Percentiles rank a stretch among this genome's conserved stretches.
These are phyloP conservation scores for Bombycilla garrulus DNA, from an alignment of 2,113 vertebrate species.

Conservation along the genomic window DNA sequence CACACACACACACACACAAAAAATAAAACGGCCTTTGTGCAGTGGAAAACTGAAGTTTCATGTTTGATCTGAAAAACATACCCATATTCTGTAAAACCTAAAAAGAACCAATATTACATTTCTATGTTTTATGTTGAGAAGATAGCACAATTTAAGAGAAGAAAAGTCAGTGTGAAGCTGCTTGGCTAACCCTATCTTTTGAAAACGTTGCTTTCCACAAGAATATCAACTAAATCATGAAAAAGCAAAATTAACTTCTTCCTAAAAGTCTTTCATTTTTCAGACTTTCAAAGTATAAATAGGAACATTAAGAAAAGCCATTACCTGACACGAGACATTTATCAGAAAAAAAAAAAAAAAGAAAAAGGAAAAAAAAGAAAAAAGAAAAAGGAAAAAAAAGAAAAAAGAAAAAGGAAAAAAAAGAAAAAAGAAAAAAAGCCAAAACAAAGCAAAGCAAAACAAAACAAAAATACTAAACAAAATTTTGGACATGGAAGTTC, in stretches of 20 bases:
- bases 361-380: too few species aligned
- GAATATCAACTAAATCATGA: not conserved
- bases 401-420: not conserved
- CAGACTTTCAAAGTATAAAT: not conserved
- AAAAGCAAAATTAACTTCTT: not conserved
- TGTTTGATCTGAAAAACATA: not conserved
- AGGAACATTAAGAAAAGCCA: not conserved
- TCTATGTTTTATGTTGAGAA: not conserved
- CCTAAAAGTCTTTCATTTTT: not conserved
- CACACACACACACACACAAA: too few species aligned
- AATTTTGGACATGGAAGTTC: not conserved
- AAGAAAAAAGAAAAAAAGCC: too few species aligned
- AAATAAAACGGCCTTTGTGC: not conserved
- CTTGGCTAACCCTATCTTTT: not conserved
- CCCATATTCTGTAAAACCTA: not conserved
- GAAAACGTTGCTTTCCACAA: not conserved
- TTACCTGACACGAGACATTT: not conserved
- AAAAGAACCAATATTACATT: not conserved
- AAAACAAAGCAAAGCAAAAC: not conserved
- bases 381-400: not conserved
- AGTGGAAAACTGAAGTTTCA: not conserved
- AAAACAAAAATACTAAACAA: not conserved
- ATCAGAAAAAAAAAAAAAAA: not conserved
- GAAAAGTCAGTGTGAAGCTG: not conserved
- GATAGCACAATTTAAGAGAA: not conserved